These are phyloP conservation scores for Holacanthus passer DNA, from an alignment of 2,113 vertebrate genomes.

Conservation along the genomic window DNA sequence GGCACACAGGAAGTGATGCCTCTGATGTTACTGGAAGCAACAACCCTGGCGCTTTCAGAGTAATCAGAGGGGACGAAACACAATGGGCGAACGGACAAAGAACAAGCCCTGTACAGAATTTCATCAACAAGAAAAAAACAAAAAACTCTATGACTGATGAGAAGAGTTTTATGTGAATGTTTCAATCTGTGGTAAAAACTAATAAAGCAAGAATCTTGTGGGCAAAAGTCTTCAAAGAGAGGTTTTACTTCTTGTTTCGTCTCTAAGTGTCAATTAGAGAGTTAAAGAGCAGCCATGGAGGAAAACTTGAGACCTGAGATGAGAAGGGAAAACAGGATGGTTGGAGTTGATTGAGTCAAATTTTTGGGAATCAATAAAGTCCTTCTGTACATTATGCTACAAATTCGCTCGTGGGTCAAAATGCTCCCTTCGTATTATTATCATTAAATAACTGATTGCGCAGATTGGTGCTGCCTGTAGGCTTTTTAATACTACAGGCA, in stretches of 20 bases:
- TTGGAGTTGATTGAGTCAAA: neutral
- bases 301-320: slow-evolving; percentile 1
- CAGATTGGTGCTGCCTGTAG: neutral
- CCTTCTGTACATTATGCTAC: neutral
- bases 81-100: neutral
- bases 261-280: neutral
- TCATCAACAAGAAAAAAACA: neutral
- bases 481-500: neutral
- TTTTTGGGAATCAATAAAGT: neutral
- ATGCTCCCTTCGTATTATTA: neutral
- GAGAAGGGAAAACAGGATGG: neutral
- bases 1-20: slow-evolving; percentile 24
- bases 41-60: neutral
- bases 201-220: neutral
- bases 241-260: neutral
- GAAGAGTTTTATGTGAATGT: neutral
- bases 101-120: neutral
- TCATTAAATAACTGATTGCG: too few species aligned
- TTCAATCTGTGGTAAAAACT: neutral
- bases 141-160: neutral
- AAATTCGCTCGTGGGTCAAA: neutral
- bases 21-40: slow-evolving; percentile 34
- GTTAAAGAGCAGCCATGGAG: neutral
- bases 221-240: neutral
- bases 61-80: neutral